These are phyloP conservation scores for Adelognathus sp. DNA, from an alignment of 2,888 invertebrate species.

Conservation along the genomic window DNA sequence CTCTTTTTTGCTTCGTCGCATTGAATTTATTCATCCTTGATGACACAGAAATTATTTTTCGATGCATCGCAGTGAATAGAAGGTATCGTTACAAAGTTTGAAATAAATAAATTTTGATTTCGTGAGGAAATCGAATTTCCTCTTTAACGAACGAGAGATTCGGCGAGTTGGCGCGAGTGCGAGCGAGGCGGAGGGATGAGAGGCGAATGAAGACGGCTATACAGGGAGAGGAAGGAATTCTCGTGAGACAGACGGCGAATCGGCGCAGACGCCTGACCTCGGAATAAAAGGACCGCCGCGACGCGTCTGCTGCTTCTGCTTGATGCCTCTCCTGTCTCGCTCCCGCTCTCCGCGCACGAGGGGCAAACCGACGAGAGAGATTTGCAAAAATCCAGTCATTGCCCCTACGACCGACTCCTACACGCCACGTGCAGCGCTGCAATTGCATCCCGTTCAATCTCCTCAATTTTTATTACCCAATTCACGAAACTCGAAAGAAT, in stretches of 20 bases:
- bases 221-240: slow-evolving; percentile 37
- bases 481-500: neutral
- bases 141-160: slow-evolving; percentile 42
- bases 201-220: slow-evolving; percentile 17
- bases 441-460: slow-evolving; percentile 40
- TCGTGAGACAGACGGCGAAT: slow-evolving; percentile 58
- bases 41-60: too few relatives aligned
- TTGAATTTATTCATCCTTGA: too few relatives aligned
- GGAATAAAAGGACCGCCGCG: slow-evolving; percentile 61
- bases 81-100: too few relatives aligned
- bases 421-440: slow-evolving; percentile 52
- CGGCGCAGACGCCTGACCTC: slow-evolving; percentile 64
- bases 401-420: slow-evolving; percentile 50
- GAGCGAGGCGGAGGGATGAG: slow-evolving; percentile 1
- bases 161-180: too few relatives aligned
- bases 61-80: too few relatives aligned
- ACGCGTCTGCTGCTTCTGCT: slow-evolving; percentile 54
- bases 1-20: too few relatives aligned
- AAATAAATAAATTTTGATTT: neutral
- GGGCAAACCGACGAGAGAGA: slow-evolving; percentile 27
- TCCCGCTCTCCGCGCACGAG: slow-evolving; percentile 24
- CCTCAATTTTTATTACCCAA: neutral
- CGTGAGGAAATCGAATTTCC: slow-evolving; percentile 44
- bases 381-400: slow-evolving; percentile 58
- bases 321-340: slow-evolving; percentile 18